A percentile compares a stretch with the other conserved stretches of the same genome.
These are phyloP conservation scores for Thymelicus sylvestris DNA, from an alignment of 2,888 invertebrate species.

Conservation along the genomic window DNA sequence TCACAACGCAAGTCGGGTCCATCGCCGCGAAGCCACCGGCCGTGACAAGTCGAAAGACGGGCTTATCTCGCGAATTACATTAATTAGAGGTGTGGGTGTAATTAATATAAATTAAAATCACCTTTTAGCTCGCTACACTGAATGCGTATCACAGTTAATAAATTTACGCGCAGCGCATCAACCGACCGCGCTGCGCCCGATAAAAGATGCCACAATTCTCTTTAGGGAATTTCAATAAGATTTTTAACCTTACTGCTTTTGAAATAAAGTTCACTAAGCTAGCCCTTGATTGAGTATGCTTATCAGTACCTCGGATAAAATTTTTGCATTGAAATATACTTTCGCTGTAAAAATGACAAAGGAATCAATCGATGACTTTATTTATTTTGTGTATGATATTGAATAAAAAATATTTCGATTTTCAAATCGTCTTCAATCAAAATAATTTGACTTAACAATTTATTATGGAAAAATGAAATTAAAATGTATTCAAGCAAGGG, in stretches of 20 bases:
- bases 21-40: conserved; percentile 49
- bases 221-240: conserved; percentile 30
- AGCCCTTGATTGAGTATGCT: background rate
- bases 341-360: conserved; percentile 3
- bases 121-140: conserved; percentile 81
- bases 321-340: conserved; percentile 16
- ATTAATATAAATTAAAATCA: conserved; percentile 84
- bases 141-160: conserved; percentile 84
- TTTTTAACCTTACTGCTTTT: conserved; percentile 40
- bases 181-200: conserved; percentile 66
- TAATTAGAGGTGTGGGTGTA: conserved; percentile 83
- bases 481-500: background rate
- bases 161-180: conserved; percentile 78
- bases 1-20: conserved; percentile 6
- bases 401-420: background rate
- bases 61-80: conserved; percentile 79
- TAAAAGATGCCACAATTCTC: conserved; percentile 70
- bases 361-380: background rate
- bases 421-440: too few relatives aligned
- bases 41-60: conserved; percentile 60
- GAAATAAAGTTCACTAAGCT: conserved; percentile 2
- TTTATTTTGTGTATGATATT: background rate
- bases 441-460: too few relatives aligned
- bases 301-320: conserved; percentile 10
- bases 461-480: background rate